A percentile compares a stretch with the other conserved stretches of the same genome.
Evolutionary conservation across 1,140 invertebrate genomes (phyloP).

Genomic region (Ips nitidus): DNA sequence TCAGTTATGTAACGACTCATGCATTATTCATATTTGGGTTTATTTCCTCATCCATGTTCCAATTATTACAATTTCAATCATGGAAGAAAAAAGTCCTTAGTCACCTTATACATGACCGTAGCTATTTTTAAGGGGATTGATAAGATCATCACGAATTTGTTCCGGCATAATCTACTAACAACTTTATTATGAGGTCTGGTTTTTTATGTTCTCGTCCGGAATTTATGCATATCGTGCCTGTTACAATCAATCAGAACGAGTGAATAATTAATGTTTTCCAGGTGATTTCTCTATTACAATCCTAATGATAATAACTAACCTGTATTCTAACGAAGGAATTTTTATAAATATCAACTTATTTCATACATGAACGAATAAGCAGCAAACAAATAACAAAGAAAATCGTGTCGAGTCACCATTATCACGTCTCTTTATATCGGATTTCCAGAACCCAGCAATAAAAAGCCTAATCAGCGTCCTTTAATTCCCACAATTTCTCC

Average conservation of each 20-base stretch:
- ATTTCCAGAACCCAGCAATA: neutral
- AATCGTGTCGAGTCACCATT: neutral
- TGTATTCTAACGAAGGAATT: no score
- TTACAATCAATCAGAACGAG: conserved; percentile 27
- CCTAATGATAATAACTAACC: neutral
- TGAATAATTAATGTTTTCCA: conserved; percentile 2
- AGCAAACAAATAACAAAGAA: neutral
- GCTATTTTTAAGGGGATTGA: conserved; percentile 26
- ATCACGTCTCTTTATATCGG: neutral
- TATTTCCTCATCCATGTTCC: conserved; percentile 17
- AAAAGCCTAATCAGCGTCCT: conserved; percentile 1
- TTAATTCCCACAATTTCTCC: conserved; percentile 9
- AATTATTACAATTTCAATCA: conserved; percentile 18
- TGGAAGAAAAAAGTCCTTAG: conserved; percentile 11
- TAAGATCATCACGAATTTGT: conserved; percentile 35
- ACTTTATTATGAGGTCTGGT: conserved; percentile 33
- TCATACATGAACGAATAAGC: no score
- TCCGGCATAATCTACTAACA: conserved; percentile 33
- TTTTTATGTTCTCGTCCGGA: conserved; percentile 24
- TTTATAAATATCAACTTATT: no score
- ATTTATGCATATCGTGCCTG: conserved; percentile 30
- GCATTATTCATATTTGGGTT: conserved; percentile 16
- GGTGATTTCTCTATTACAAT: conserved; percentile 4
- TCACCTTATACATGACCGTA: conserved; percentile 16
- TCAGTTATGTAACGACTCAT: neutral